Evolutionary conservation across 2,797 vertebrate species (phyloP).

Genomic region (Diglossa cyanea): DNA sequence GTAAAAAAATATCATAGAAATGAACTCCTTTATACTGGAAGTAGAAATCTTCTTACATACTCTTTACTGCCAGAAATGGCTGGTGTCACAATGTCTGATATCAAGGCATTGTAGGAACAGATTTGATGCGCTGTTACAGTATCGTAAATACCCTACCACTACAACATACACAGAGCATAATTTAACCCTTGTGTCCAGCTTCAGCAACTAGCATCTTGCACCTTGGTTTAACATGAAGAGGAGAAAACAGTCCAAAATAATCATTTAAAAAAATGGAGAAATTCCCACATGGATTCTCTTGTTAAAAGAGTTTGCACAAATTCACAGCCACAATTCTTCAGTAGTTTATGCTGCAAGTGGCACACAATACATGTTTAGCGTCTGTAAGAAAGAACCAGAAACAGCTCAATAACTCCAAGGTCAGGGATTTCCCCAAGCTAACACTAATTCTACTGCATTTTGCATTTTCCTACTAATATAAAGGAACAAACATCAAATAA

Average conservation of each 20-base stretch:
- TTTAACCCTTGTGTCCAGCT: constrained; percentile 31
- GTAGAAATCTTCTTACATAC: neutral
- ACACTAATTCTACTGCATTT: constrained; percentile 63
- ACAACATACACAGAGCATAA: constrained; percentile 15
- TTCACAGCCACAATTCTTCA: constrained; percentile 75
- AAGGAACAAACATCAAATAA: constrained; percentile 56
- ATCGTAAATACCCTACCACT: constrained; percentile 20
- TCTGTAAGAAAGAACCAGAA: constrained; percentile 62
- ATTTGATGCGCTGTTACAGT: constrained; percentile 17
- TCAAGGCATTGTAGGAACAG: constrained; percentile 27
- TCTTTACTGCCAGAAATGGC: constrained; percentile 1
- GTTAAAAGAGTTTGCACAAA: constrained; percentile 69
- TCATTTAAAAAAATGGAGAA: constrained; percentile 27
- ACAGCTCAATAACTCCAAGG: constrained; percentile 63
- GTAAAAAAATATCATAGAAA: constrained; percentile 43
- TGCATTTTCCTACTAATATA: constrained; percentile 48
- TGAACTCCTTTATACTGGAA: constrained; percentile 6
- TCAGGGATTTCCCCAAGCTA: constrained; percentile 63
- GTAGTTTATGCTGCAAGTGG: constrained; percentile 78
- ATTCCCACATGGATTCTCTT: constrained; percentile 53
- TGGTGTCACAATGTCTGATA: constrained; percentile 18
- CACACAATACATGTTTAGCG: constrained; percentile 68
- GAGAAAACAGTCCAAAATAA: constrained; percentile 52
- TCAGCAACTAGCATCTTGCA: constrained; percentile 36
- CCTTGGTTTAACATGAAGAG: constrained; percentile 21